A percentile compares a stretch with the other conserved stretches of the same genome.
Conservation (phyloP, 1,140 invertebrate species). For the Berghia stephanieae region DNA sequence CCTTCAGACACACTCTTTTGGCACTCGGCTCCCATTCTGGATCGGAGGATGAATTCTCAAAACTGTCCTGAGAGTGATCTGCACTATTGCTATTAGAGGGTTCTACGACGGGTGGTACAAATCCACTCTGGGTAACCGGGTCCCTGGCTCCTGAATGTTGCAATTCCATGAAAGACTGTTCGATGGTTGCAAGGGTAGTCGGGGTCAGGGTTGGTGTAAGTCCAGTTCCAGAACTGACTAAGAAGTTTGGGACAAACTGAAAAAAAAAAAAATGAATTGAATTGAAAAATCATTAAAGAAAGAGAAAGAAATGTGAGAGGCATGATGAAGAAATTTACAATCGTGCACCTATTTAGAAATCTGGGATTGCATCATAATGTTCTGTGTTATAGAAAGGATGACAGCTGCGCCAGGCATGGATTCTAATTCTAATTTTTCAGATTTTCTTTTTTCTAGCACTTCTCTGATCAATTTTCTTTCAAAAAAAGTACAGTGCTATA, state of each 20-base stretch:
- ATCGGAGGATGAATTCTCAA: slow-evolving; percentile 45
- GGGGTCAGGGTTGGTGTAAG: slow-evolving; percentile 93
- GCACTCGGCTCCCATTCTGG: slow-evolving; percentile 44
- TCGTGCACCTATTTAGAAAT: too few species aligned
- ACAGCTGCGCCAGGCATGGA: too few species aligned
- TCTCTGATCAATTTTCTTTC: too few species aligned
- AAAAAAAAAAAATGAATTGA: slow-evolving; percentile 31
- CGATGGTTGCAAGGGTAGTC: slow-evolving; percentile 89
- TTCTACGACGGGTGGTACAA: slow-evolving; percentile 82
- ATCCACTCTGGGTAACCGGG: slow-evolving; percentile 86
- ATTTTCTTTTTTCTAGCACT: too few species aligned
- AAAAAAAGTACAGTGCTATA: too few species aligned
- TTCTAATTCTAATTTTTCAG: too few species aligned
- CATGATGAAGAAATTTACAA: too few species aligned
- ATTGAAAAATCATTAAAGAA: too few species aligned
- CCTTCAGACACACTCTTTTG: slow-evolving; percentile 33
- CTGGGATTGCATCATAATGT: too few species aligned
- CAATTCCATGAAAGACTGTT: slow-evolving; percentile 77
- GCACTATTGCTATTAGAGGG: slow-evolving; percentile 63
- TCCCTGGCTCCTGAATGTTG: slow-evolving; percentile 70
- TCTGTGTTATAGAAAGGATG: too few species aligned
- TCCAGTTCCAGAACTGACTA: slow-evolving; percentile 78
- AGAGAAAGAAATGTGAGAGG: too few species aligned
- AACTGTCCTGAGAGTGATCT: slow-evolving; percentile 48
- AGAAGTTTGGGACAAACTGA: slow-evolving; percentile 48